Conservation (phyloP, 2,113 vertebrate genomes). For the Psittacus erithacus region DNA sequence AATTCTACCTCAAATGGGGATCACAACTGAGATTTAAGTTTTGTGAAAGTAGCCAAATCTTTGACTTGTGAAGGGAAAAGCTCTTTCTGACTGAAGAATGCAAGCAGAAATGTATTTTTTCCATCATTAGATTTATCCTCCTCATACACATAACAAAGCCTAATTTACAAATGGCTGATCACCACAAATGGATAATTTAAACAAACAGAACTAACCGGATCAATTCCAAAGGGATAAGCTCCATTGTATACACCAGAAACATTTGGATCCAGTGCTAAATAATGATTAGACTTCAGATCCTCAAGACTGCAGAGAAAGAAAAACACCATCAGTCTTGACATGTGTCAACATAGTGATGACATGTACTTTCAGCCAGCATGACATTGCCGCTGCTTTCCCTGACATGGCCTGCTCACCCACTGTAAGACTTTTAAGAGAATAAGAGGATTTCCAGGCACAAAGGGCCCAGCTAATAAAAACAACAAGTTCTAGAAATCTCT, state of each 20-base stretch:
- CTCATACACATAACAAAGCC: background rate
- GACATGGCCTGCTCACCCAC: background rate
- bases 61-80: background rate
- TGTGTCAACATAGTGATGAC: background rate
- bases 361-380: background rate
- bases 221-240: constrained; percentile 93
- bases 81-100: background rate
- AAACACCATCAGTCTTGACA: background rate
- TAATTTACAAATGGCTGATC: background rate
- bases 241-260: constrained; percentile 87
- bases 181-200: background rate
- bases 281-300: constrained; percentile 41
- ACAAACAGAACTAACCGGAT: constrained; percentile 83
- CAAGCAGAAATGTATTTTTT: background rate
- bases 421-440: background rate
- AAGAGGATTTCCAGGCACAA: background rate
- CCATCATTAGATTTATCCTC: background rate
- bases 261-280: constrained; percentile 86
- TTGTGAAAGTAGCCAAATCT: background rate
- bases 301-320: constrained; percentile 41
- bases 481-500: background rate
- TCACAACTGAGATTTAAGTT: background rate
- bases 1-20: background rate
- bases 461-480: background rate
- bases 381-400: background rate